Conservation (phyloP, 2,797 vertebrate species). For the Paguma larvata region DNA sequence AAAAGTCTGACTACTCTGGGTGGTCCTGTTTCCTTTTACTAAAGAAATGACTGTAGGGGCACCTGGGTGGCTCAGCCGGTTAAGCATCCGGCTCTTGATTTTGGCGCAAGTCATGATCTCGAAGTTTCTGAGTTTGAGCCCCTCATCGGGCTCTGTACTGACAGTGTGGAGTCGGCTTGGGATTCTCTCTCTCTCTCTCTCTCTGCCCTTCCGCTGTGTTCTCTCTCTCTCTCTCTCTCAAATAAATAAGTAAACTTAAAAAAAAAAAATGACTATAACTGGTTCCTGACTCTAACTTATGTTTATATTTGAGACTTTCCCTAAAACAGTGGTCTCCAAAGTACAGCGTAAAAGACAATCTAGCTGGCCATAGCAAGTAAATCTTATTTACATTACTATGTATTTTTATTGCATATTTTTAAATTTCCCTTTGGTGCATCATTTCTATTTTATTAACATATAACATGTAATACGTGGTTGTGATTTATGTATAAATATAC, state of each 20-base stretch:
- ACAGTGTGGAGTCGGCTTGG: no score
- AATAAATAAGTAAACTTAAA: no score
- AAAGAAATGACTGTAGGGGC: background rate
- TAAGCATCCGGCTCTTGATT: no score
- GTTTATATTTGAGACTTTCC: background rate
- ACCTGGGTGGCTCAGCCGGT: background rate
- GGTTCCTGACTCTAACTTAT: background rate
- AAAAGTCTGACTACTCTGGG: background rate
- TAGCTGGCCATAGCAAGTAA: background rate
- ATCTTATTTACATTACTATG: background rate
- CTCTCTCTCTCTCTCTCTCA: no score
- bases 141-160: no score
- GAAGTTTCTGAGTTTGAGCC: no score
- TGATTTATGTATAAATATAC: background rate
- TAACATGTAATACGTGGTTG: background rate
- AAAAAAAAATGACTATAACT: background rate
- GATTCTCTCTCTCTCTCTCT: no score
- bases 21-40: background rate
- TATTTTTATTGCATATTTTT: background rate
- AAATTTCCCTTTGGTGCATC: background rate
- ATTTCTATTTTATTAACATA: background rate
- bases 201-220: no score
- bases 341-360: background rate
- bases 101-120: no score
- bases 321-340: background rate